phyloP scores from a whole-genome alignment of 2,888 invertebrate species.

The Dorcus parallelipipedus region DNA sequence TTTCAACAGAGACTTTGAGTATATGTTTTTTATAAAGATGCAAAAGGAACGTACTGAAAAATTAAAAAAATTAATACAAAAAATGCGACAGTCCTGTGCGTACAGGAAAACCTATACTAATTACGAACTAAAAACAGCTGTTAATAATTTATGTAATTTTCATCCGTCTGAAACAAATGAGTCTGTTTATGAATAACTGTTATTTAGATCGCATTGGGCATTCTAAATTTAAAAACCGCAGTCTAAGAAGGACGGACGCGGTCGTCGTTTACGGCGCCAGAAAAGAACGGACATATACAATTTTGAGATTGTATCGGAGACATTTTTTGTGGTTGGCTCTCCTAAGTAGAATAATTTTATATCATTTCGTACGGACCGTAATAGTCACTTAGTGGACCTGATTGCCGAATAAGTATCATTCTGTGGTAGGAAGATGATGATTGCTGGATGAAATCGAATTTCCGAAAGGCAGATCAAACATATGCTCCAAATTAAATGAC shows the following conservation, averaged over 20 bases:
- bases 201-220: not conserved
- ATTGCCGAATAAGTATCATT: constrained; percentile 34
- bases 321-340: constrained; percentile 30
- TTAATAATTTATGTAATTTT: not conserved
- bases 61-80: not conserved
- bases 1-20: not conserved
- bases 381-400: constrained; percentile 30
- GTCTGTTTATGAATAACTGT: not conserved
- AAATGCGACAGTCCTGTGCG: not conserved
- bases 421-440: constrained; percentile 20
- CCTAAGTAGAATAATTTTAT: constrained; percentile 32
- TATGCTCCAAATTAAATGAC: constrained; percentile 29
- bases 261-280: not conserved
- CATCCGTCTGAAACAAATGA: not conserved
- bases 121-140: not conserved
- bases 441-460: constrained; percentile 20
- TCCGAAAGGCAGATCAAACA: constrained; percentile 23
- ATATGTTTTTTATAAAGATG: not conserved
- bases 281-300: constrained; percentile 20
- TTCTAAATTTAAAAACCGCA: not conserved
- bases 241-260: not conserved
- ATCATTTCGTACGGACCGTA: constrained; percentile 30
- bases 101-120: not conserved
- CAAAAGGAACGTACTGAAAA: not conserved
- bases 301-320: constrained; percentile 29